Conservation (phyloP, 2,113 vertebrate genomes). For the Oceanodroma tethys region DNA sequence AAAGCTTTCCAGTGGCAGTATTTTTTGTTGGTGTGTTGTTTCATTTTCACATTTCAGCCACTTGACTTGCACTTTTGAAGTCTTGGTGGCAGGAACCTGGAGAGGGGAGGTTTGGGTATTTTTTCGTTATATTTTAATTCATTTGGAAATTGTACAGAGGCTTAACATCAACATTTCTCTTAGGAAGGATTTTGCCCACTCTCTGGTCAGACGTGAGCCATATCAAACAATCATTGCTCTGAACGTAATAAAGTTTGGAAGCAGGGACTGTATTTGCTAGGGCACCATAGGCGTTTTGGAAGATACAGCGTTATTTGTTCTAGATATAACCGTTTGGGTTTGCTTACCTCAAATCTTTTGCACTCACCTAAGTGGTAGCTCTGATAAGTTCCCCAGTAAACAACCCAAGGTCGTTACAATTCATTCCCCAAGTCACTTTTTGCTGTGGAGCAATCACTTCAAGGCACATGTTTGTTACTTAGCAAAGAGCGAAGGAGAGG, state of each 20-base stretch:
- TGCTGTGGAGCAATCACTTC: not conserved
- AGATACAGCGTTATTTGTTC: not conserved
- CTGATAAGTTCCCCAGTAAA: not conserved
- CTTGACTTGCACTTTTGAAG: not conserved
- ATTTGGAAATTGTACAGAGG: not conserved
- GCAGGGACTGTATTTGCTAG: not conserved
- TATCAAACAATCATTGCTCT: not conserved
- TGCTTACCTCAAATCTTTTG: not conserved
- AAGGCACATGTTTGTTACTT: not conserved
- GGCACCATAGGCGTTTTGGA: not conserved
- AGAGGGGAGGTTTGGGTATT: not conserved
- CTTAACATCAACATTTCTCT: not conserved
- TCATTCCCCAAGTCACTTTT: not conserved
- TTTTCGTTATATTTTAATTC: not conserved
- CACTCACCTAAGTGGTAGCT: not conserved
- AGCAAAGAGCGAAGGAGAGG: not conserved
- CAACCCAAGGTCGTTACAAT: constrained; percentile 14
- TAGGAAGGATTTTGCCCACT: not conserved
- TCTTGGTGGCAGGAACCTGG: not conserved
- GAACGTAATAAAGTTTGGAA: not conserved
- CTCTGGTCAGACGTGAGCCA: not conserved
- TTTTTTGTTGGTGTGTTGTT: not conserved
- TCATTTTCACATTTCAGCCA: not conserved
- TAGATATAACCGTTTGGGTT: not conserved
- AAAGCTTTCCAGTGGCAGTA: not conserved